These are phyloP conservation scores for Rhabdomys pumilio DNA, from an alignment of 2,797 vertebrate genomes.

Conservation along the genomic window DNA sequence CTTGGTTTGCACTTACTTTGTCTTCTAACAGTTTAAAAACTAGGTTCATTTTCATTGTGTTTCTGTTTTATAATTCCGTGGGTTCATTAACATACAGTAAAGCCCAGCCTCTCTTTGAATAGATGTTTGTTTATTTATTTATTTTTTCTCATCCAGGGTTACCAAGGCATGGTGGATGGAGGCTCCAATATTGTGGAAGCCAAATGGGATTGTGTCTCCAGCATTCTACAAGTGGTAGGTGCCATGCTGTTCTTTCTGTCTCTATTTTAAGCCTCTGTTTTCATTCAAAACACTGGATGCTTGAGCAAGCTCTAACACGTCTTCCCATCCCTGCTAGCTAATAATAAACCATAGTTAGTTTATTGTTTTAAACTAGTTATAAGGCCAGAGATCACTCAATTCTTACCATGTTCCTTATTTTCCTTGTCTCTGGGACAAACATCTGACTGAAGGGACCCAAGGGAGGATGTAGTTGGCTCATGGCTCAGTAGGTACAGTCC, in stretches of 20 bases:
- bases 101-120: not conserved
- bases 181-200: slow-evolving; percentile 95
- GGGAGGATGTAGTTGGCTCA: not conserved
- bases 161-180: slow-evolving; percentile 98
- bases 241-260: not conserved
- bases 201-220: slow-evolving; percentile 97
- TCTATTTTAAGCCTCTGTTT: not conserved
- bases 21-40: not conserved
- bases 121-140: not conserved
- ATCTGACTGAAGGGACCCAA: not conserved
- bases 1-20: fast-evolving
- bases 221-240: slow-evolving; percentile 97
- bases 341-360: not conserved
- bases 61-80: not conserved
- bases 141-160: slow-evolving; percentile 90
- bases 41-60: not conserved
- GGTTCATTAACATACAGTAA: not conserved
- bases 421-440: not conserved
- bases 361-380: not conserved
- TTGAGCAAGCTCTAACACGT: not conserved
- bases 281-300: not conserved
- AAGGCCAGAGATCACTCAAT: not conserved
- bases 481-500: not conserved
- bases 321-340: not conserved
- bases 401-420: not conserved